Percentiles rank a stretch among this genome's conserved stretches.
These are phyloP conservation scores for Condylostylus longicornis DNA, from an alignment of 1,140 invertebrate genomes.

Conservation along the genomic window DNA sequence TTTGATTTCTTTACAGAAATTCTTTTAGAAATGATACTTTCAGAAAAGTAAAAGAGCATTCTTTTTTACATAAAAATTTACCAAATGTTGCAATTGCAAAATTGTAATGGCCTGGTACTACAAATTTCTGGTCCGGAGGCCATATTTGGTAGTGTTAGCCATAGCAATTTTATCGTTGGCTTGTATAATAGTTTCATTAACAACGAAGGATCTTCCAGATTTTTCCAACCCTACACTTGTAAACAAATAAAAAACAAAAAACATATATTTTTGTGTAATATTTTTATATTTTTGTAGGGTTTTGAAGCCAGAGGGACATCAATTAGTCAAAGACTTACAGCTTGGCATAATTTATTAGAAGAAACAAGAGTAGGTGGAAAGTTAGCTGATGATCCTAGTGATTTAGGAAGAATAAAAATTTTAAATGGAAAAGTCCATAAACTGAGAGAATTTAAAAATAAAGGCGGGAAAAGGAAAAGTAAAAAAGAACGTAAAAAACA, in stretches of 20 bases:
- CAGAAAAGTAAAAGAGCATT: too few species aligned
- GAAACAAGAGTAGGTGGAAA: constrained; percentile 49
- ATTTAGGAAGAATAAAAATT: constrained; percentile 31
- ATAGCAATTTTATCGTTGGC: constrained; percentile 51
- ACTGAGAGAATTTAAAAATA: constrained; percentile 18
- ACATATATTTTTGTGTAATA: not conserved
- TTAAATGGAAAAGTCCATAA: constrained; percentile 14
- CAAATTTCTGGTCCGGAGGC: constrained; percentile 55
- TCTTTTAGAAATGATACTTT: too few species aligned
- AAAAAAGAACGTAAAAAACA: constrained; percentile 25
- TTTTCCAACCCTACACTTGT: constrained; percentile 63
- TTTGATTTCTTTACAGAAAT: too few species aligned
- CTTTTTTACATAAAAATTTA: too few species aligned
- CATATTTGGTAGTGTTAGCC: constrained; percentile 50
- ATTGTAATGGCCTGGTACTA: constrained; percentile 42
- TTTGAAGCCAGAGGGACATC: constrained; percentile 80
- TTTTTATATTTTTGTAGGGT: constrained; percentile 34
- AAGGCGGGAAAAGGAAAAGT: constrained; percentile 24
- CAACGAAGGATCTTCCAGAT: constrained; percentile 50
- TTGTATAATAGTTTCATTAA: constrained; percentile 54
- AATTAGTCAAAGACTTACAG: constrained; percentile 56
- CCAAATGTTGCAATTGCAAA: too few species aligned
- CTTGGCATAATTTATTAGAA: constrained; percentile 71
- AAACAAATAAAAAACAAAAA: constrained; percentile 9
- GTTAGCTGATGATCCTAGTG: constrained; percentile 57